Evolutionary conservation across 2,797 vertebrate species (phyloP).

Genomic region (Rallus crepitans): DNA sequence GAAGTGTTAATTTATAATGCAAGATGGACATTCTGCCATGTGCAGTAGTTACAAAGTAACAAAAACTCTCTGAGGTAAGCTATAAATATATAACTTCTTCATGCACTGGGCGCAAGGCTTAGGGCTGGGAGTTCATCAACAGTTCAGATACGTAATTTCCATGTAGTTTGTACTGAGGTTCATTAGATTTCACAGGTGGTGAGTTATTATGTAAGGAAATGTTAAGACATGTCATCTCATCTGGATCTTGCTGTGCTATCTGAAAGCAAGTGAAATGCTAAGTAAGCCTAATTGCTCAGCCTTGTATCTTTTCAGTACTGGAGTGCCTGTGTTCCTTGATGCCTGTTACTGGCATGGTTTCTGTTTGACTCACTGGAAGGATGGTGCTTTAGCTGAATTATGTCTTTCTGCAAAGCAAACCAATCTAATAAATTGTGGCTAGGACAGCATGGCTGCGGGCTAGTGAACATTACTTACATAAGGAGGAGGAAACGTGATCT

Average conservation of each 20-base stretch:
- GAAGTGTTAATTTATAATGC: neutral
- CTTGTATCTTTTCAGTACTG: neutral
- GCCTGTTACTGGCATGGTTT: neutral
- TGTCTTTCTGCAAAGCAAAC: neutral
- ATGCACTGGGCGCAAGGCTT: neutral
- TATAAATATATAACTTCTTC: neutral
- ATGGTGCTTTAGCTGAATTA: neutral
- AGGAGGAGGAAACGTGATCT: constrained; percentile 40
- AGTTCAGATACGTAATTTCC: neutral
- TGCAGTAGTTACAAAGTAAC: neutral
- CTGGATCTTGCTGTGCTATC: neutral
- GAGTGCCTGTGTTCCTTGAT: neutral
- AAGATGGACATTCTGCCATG: neutral
- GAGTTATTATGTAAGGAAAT: neutral
- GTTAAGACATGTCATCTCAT: neutral
- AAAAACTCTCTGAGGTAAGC: neutral
- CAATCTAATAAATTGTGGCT: constrained; percentile 8
- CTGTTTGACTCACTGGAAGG: neutral
- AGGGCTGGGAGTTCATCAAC: neutral
- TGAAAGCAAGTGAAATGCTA: neutral
- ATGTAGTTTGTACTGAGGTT: neutral
- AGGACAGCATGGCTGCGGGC: neutral
- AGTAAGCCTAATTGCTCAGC: neutral
- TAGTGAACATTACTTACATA: constrained; percentile 52
- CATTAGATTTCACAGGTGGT: neutral